Evolutionary conservation across 1,140 invertebrate genomes (phyloP).

Genomic region (Cotesia chilonis): DNA sequence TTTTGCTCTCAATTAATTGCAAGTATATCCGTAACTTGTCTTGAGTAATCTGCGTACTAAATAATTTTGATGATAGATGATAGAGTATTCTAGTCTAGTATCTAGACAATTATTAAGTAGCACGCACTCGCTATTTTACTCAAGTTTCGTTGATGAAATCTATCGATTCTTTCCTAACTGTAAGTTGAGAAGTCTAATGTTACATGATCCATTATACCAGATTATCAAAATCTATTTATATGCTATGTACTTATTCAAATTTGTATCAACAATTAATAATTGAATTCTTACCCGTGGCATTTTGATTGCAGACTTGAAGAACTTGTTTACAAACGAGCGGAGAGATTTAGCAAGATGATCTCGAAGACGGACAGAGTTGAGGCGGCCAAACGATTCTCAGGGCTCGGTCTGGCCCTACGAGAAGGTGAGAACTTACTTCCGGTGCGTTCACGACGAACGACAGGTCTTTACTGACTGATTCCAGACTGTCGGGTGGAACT

Average conservation of each 20-base stretch:
- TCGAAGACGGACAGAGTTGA: conserved; percentile 21
- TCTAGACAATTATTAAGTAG: not conserved
- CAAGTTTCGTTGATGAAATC: conserved; percentile 37
- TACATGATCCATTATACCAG: too few species aligned
- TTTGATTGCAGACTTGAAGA: conserved; percentile 3
- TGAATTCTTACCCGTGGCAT: conserved; percentile 53
- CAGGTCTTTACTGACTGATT: conserved; percentile 52
- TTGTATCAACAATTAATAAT: not conserved
- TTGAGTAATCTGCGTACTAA: not conserved
- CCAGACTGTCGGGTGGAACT: conserved; percentile 33
- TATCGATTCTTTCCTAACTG: conserved; percentile 41
- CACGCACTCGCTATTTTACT: conserved; percentile 7
- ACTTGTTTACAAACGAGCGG: not conserved
- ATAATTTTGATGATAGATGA: conserved; percentile 11
- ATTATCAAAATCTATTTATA: too few species aligned
- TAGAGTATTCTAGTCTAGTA: not conserved
- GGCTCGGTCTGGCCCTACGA: conserved; percentile 36
- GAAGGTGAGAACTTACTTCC: conserved; percentile 30
- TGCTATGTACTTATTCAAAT: not conserved
- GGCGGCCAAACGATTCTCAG: conserved; percentile 51
- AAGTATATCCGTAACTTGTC: not conserved
- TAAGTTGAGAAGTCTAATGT: not conserved
- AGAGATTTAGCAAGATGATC: not conserved
- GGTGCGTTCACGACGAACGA: conserved; percentile 48
- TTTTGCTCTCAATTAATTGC: not conserved